Percentiles rank a stretch among this genome's conserved stretches.
Evolutionary conservation across 2,888 invertebrate genomes (phyloP).

Genomic region (Heteropelma amictum): DNA sequence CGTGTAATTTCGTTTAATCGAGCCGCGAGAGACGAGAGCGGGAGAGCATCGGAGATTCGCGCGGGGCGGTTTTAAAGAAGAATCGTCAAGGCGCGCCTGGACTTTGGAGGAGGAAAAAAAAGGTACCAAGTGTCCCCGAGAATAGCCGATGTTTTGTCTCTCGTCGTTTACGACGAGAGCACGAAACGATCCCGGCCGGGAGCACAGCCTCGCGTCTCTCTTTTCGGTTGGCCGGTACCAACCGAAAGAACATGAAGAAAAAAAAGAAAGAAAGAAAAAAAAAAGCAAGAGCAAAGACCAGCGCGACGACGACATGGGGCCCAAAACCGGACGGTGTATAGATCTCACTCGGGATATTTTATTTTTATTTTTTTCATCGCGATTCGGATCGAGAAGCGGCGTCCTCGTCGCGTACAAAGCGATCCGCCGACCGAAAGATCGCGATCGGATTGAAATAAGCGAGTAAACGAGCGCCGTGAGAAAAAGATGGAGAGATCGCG

Average conservation of each 20-base stretch:
- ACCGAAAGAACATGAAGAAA: slow-evolving; percentile 20
- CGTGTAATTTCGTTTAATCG: slow-evolving; percentile 54
- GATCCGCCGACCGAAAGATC: slow-evolving; percentile 49
- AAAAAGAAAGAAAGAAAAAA: slow-evolving; percentile 15
- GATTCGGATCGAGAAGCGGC: slow-evolving; percentile 20
- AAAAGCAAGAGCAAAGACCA: slow-evolving; percentile 8
- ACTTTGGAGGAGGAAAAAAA: slow-evolving; percentile 17
- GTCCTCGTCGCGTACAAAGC: slow-evolving; percentile 45
- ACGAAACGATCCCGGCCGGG: no score
- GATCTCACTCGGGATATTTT: slow-evolving; percentile 40
- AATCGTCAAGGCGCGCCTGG: slow-evolving; percentile 30
- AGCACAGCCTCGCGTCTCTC: slow-evolving; percentile 16
- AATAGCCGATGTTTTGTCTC: slow-evolving; percentile 63
- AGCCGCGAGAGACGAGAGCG: slow-evolving; percentile 25
- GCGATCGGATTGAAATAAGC: slow-evolving; percentile 54
- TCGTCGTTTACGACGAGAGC: slow-evolving; percentile 10
- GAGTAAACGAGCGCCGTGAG: slow-evolving; percentile 12
- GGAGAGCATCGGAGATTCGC: not conserved
- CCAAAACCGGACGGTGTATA: slow-evolving; percentile 31
- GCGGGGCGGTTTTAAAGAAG: slow-evolving; percentile 37
- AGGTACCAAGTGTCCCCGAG: slow-evolving; percentile 51
- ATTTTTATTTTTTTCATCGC: slow-evolving; percentile 29
- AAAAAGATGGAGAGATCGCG: slow-evolving; percentile 35
- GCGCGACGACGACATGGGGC: not conserved
- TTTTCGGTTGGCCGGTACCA: not conserved